phyloP scores from a whole-genome alignment of 2,888 invertebrate genomes.

The Philhelius pedissequus region DNA sequence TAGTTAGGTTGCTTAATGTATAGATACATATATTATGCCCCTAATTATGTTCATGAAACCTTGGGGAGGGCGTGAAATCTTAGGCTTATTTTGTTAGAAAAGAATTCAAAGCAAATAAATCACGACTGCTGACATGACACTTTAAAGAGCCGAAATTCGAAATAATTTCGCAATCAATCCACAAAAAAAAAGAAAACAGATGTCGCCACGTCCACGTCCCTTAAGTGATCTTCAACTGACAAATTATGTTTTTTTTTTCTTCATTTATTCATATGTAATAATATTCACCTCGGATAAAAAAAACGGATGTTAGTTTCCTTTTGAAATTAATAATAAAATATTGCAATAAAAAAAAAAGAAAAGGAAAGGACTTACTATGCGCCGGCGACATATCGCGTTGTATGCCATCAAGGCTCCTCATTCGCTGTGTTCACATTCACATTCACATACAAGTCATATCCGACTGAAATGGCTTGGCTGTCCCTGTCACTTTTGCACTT shows the following conservation, averaged over 20 bases:
- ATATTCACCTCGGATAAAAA: background rate
- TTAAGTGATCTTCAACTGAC: background rate
- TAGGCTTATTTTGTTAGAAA: background rate
- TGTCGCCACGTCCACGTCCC: too few species aligned
- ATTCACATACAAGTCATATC: background rate
- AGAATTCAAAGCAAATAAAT: slow-evolving; percentile 17
- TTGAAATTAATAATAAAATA: slow-evolving; percentile 29
- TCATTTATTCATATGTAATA: background rate
- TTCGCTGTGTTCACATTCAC: background rate
- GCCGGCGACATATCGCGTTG: slow-evolving; percentile 33
- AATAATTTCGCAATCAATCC: background rate
- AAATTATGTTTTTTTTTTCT: background rate
- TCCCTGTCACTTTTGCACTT: slow-evolving; percentile 25
- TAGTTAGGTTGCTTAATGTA: background rate
- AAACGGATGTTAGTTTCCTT: slow-evolving; percentile 61
- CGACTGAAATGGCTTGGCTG: slow-evolving; percentile 1
- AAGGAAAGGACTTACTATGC: slow-evolving; percentile 40
- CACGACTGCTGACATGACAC: background rate
- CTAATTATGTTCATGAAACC: slow-evolving; percentile 14
- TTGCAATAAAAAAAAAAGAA: slow-evolving; percentile 18
- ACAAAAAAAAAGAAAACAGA: background rate
- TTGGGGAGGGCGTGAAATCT: slow-evolving; percentile 53
- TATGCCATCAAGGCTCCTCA: slow-evolving; percentile 48
- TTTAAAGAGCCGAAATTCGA: background rate
- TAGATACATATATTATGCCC: background rate